A percentile compares a stretch with the other conserved stretches of the same genome.
Conservation (phyloP, 2,888 invertebrate genomes). For the Panorpa germanica region DNA sequence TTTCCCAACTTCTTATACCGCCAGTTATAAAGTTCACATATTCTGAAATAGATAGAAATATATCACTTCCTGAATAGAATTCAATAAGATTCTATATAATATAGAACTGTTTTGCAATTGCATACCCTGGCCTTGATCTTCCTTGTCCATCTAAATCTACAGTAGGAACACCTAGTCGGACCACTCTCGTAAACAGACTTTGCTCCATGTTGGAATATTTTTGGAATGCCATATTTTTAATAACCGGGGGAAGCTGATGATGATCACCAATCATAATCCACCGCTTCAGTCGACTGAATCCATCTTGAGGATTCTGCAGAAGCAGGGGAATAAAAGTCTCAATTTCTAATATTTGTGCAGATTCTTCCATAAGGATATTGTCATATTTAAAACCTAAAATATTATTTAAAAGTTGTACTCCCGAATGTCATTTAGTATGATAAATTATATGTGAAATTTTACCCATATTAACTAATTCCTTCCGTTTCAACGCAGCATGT, state of each 20-base stretch:
- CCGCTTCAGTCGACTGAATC: slow-evolving; percentile 82
- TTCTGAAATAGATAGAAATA: slow-evolving; percentile 29
- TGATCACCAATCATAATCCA: slow-evolving; percentile 99
- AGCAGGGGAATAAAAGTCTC: slow-evolving; percentile 98
- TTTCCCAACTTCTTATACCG: slow-evolving; percentile 91
- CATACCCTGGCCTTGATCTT: slow-evolving; percentile 65
- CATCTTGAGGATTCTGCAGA: slow-evolving; percentile 96
- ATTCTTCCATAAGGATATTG: slow-evolving; percentile 98
- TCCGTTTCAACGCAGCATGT: slow-evolving; percentile 91
- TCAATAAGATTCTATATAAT: slow-evolving; percentile 5
- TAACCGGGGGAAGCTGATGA: slow-evolving; percentile 96
- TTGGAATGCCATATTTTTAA: slow-evolving; percentile 99
- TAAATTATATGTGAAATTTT: slow-evolving; percentile 16
- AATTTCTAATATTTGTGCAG: slow-evolving; percentile 97
- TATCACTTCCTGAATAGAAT: slow-evolving; percentile 3
- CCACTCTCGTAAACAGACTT: slow-evolving; percentile 90
- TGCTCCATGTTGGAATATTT: slow-evolving; percentile 99
- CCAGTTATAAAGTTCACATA: slow-evolving; percentile 92
- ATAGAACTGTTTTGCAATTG: slow-evolving; percentile 11
- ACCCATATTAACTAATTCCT: slow-evolving; percentile 88
- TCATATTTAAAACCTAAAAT: slow-evolving; percentile 79
- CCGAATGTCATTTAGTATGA: not conserved
- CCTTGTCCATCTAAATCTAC: slow-evolving; percentile 97
- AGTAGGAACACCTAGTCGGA: slow-evolving; percentile 89
- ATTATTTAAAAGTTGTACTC: slow-evolving; percentile 1